phyloP scores from a whole-genome alignment of 53 echinoderm and acorn worm species.

The Stichopus horrens region DNA sequence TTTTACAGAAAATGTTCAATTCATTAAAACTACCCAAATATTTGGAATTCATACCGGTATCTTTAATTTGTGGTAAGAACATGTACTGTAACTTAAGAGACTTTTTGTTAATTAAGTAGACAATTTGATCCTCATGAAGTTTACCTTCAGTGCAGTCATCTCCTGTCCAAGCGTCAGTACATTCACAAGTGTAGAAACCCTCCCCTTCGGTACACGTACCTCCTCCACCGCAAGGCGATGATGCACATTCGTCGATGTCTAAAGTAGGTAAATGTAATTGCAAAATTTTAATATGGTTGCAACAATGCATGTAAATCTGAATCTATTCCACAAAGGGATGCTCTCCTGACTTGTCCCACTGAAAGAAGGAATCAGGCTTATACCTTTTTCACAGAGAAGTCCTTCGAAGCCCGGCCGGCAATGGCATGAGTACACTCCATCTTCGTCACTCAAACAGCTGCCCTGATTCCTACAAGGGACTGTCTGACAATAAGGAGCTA shows the following conservation, averaged over 20 bases:
- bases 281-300: no score
- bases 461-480: constrained; percentile 70
- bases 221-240: constrained; percentile 62
- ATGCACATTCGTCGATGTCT: constrained; percentile 72
- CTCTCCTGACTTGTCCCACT: no score
- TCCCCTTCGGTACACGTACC: constrained; percentile 55
- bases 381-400: constrained; percentile 73
- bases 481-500: constrained; percentile 15
- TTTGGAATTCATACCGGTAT: no score
- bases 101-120: background rate
- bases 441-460: constrained; percentile 49
- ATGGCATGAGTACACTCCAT: constrained; percentile 55
- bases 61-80: no score
- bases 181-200: constrained; percentile 57
- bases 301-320: no score
- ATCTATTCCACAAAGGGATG: no score
- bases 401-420: constrained; percentile 74
- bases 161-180: constrained; percentile 66
- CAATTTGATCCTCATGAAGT: background rate
- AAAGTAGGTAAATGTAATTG: background rate
- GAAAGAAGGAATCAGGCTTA: background rate
- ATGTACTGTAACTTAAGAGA: no score
- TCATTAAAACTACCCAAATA: no score
- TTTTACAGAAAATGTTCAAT: no score
- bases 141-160: constrained; percentile 67